These are phyloP conservation scores for Merodon equestris DNA, from an alignment of 2,888 invertebrate species.

Conservation along the genomic window DNA sequence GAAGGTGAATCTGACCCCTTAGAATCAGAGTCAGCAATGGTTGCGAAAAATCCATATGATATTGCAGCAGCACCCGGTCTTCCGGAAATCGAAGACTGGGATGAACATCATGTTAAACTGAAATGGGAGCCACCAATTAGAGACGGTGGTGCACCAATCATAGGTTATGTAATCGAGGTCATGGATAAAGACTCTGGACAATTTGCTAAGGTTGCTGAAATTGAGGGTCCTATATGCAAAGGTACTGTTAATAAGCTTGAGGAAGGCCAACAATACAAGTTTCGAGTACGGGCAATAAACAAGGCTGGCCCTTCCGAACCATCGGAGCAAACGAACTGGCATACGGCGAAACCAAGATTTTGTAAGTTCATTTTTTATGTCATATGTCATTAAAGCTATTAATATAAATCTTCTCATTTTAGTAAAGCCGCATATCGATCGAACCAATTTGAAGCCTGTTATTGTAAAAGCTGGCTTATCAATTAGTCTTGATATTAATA, in stretches of 20 bases:
- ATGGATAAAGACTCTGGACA: constrained; percentile 92
- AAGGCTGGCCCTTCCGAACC: constrained; percentile 96
- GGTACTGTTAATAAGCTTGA: constrained; percentile 94
- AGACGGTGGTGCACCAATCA: constrained; percentile 96
- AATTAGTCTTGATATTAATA: constrained; percentile 91
- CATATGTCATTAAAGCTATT: constrained; percentile 15
- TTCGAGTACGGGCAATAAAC: constrained; percentile 95
- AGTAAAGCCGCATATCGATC: constrained; percentile 97
- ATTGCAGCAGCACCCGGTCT: constrained; percentile 92
- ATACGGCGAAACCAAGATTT: constrained; percentile 92
- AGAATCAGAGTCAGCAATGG: constrained; percentile 90
- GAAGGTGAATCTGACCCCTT: constrained; percentile 98
- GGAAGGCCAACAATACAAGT: constrained; percentile 97
- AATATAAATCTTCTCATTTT: constrained; percentile 72
- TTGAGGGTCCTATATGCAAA: constrained; percentile 89
- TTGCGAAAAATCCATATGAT: constrained; percentile 99
- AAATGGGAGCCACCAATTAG: constrained; percentile 94
- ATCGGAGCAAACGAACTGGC: constrained; percentile 94
- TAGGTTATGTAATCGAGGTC: constrained; percentile 94
- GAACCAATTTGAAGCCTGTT: constrained; percentile 91
- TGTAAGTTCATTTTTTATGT: constrained; percentile 81
- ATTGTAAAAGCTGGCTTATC: constrained; percentile 93
- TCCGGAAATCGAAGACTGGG: constrained; percentile 94
- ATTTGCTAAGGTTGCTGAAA: constrained; percentile 91
- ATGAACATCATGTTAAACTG: constrained; percentile 92